A percentile compares a stretch with the other conserved stretches of the same genome.
These are phyloP conservation scores for Nothocercus julius DNA, from an alignment of 2,113 vertebrate genomes.

Conservation along the genomic window DNA sequence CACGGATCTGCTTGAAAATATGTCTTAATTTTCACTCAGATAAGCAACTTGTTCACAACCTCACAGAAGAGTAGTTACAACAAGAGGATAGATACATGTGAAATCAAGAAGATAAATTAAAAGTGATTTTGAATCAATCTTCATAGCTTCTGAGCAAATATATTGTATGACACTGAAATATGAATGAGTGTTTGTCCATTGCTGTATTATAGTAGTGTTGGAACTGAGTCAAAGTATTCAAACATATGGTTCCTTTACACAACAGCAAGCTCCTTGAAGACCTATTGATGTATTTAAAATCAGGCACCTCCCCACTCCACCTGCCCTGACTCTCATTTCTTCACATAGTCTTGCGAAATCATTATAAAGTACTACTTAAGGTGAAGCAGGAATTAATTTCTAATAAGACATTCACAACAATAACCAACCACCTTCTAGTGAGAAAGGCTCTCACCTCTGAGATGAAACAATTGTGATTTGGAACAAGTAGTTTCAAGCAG, in stretches of 20 bases:
- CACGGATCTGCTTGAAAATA: background rate
- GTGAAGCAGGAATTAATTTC: background rate
- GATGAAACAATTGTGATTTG: background rate
- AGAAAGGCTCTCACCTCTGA: background rate
- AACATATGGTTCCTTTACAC: background rate
- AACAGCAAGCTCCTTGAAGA: background rate
- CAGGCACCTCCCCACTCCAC: background rate
- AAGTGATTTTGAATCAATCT: background rate
- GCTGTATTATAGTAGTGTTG: background rate
- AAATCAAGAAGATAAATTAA: background rate
- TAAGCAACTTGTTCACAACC: background rate
- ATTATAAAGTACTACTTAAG: background rate
- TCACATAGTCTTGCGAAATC: conserved; percentile 7
- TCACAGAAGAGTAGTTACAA: background rate
- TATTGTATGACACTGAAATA: background rate
- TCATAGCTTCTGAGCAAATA: background rate
- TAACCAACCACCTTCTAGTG: background rate
- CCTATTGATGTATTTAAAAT: background rate
- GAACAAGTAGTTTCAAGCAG: background rate
- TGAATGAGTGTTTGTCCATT: background rate
- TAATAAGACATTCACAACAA: background rate
- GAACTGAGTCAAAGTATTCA: background rate
- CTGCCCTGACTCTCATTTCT: conserved; percentile 2
- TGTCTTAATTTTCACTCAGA: background rate
- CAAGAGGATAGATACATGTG: background rate